Conservation (phyloP, 2,113 vertebrate genomes). For the Nothobranchius furzeri region DNA sequence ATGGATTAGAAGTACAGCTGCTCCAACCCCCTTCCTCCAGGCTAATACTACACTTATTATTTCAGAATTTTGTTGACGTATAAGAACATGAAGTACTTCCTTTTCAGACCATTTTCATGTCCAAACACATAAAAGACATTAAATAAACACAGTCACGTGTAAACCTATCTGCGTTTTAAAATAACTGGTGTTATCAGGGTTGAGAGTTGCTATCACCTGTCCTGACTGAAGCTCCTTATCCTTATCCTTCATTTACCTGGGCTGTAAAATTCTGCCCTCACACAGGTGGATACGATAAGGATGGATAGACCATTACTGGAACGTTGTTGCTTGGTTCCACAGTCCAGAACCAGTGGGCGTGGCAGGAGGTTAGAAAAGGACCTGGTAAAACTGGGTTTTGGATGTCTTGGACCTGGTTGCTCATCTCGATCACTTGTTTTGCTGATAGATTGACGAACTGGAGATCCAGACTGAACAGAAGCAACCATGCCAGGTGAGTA, state of each 20-base stretch:
- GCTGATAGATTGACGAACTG: constrained; percentile 28
- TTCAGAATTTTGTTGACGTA: background rate
- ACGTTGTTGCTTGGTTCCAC: constrained; percentile 3
- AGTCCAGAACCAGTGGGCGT: constrained; percentile 47
- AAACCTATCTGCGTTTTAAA: background rate
- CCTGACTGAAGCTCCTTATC: constrained; percentile 7
- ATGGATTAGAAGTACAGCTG: too few relatives aligned
- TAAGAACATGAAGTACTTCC: too few relatives aligned
- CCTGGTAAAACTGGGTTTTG: background rate
- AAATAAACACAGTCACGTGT: background rate
- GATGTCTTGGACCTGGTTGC: constrained; percentile 1
- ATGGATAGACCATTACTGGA: constrained; percentile 1
- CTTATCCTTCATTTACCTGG: constrained; percentile 1
- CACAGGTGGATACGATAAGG: constrained; percentile 22
- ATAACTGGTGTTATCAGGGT: background rate
- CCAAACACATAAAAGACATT: background rate
- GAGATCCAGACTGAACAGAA: background rate
- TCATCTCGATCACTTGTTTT: constrained; percentile 12
- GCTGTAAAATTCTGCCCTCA: constrained; percentile 27
- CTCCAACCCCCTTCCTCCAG: background rate
- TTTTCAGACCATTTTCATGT: background rate
- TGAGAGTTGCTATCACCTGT: constrained; percentile 9
- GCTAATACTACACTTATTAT: background rate
- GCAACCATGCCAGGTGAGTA: constrained; percentile 73
- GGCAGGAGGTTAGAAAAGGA: constrained; percentile 44